phyloP scores from a whole-genome alignment of 2,888 invertebrate species.

The Imbricaverruca yamaguchii region DNA sequence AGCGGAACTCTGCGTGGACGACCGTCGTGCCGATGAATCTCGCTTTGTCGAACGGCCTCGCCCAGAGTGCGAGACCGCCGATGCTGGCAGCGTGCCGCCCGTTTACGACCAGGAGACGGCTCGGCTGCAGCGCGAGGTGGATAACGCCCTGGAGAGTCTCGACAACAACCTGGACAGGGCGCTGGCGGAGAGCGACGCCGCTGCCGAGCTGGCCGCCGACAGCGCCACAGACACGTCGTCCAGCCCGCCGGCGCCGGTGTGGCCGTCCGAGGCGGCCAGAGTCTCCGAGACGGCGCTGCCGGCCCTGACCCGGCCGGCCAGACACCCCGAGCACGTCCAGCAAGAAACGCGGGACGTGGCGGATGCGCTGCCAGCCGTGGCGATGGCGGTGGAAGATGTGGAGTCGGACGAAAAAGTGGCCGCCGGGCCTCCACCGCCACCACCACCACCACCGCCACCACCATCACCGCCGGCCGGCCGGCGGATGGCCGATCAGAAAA shows the following conservation, averaged over 20 bases:
- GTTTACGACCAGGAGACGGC: background rate
- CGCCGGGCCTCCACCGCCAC: background rate
- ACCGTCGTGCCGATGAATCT: no score
- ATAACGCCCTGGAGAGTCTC: background rate
- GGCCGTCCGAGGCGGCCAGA: background rate
- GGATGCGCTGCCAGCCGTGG: background rate
- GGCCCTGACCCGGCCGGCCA: background rate
- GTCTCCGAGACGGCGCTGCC: background rate
- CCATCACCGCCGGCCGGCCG: background rate
- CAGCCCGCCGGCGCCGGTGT: background rate
- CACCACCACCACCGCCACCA: background rate
- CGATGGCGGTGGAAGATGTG: background rate
- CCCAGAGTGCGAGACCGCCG: no score
- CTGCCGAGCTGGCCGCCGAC: no score
- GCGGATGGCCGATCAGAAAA: background rate
- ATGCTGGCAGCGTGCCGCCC: no score
- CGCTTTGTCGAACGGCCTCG: no score
- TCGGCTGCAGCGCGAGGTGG: constrained; percentile 12
- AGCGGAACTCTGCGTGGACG: no score
- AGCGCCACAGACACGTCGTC: background rate
- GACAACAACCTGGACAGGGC: background rate
- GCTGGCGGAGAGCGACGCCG: background rate
- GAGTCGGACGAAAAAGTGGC: no score
- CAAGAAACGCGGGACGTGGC: background rate
- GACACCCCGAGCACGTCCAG: background rate